Conservation (phyloP, 2,888 invertebrate species). For the Lomographa bimaculata region DNA sequence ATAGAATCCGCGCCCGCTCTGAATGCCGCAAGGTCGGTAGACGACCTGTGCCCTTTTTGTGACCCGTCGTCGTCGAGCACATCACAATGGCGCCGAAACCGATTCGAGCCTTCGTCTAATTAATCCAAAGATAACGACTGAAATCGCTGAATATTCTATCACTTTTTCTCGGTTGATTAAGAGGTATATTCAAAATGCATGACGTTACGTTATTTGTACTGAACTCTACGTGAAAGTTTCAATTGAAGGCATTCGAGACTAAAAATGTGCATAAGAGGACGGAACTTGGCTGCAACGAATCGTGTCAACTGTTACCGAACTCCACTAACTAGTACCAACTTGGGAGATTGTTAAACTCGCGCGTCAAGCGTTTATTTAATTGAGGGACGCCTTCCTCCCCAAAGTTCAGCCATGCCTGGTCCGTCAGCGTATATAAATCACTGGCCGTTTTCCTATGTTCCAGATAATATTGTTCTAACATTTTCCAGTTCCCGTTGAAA, state of each 20-base stretch:
- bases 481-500: conserved; percentile 45
- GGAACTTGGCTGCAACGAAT: conserved; percentile 47
- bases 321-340: conserved; percentile 56
- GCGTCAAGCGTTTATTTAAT: conserved; percentile 49
- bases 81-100: conserved; percentile 45
- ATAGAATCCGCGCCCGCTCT: conserved; percentile 63
- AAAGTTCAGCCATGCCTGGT: conserved; percentile 38
- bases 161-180: conserved; percentile 10
- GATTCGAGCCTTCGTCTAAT: conserved; percentile 42
- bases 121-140: conserved; percentile 33
- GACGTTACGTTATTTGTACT: no score
- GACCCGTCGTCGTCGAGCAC: conserved; percentile 47
- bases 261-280: conserved; percentile 55
- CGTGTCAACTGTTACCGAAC: conserved; percentile 60
- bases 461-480: conserved; percentile 33
- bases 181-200: conserved; percentile 36
- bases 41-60: conserved; percentile 64
- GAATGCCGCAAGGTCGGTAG: conserved; percentile 67
- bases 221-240: conserved; percentile 49
- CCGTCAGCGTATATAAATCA: conserved; percentile 36
- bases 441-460: conserved; percentile 34
- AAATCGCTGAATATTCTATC: conserved; percentile 26
- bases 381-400: conserved; percentile 41
- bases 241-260: conserved; percentile 47
- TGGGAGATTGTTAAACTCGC: conserved; percentile 48